Evolutionary conservation across 37 sponge, comb jelly and placozoan genomes (phyloP).

Genomic region (Tethya wilhelma): DNA sequence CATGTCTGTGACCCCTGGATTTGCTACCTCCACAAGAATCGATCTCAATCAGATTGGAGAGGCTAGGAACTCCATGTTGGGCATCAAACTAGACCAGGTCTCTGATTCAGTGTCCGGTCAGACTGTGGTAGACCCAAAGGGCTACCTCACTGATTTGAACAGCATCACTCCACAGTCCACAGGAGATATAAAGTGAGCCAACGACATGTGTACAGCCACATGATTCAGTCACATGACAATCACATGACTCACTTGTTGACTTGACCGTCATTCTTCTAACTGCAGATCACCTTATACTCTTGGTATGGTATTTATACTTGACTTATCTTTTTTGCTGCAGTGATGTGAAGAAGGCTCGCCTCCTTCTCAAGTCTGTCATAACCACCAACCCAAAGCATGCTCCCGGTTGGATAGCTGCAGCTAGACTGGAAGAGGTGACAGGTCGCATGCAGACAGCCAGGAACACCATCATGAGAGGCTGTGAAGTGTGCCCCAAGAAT

Average conservation of each 20-base stretch:
- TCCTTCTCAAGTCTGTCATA: slow-evolving; percentile 95
- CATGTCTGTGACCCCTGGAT: slow-evolving; percentile 78
- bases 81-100: slow-evolving; percentile 97
- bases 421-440: slow-evolving; percentile 98
- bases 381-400: slow-evolving; percentile 97
- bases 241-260: background rate
- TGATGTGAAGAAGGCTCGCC: slow-evolving; percentile 94
- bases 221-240: too few species aligned
- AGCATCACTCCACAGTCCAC: slow-evolving; percentile 88
- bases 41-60: slow-evolving; percentile 97
- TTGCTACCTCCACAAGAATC: slow-evolving; percentile 73
- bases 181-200: slow-evolving; percentile 88
- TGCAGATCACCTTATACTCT: background rate
- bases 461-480: slow-evolving; percentile 90
- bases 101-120: slow-evolving; percentile 98
- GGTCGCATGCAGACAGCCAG: slow-evolving; percentile 93
- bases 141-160: slow-evolving; percentile 97
- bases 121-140: slow-evolving; percentile 99
- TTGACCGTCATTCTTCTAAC: background rate
- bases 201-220: background rate
- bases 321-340: slow-evolving; percentile 30
- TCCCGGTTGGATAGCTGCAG: slow-evolving; percentile 98
- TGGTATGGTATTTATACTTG: background rate
- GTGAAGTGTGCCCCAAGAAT: slow-evolving; percentile 91
- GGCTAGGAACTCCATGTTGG: slow-evolving; percentile 94